Evolutionary conservation across 2,113 vertebrate species (phyloP).

Genomic region (Zootoca vivipara): DNA sequence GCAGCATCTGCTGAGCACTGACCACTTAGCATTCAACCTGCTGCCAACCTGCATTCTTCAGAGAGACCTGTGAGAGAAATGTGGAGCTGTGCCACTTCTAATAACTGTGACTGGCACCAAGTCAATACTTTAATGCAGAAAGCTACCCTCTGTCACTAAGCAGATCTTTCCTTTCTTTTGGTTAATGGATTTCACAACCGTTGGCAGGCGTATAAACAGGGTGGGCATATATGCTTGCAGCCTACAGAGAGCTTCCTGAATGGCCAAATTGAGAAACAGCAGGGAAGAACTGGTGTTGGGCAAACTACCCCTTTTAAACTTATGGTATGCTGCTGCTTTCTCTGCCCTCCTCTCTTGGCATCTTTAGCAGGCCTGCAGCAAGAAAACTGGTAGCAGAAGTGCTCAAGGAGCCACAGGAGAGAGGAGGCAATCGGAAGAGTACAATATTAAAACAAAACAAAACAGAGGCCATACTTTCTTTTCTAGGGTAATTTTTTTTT

Average conservation of each 20-base stretch:
- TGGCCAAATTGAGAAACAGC: not conserved
- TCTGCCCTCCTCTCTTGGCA: not conserved
- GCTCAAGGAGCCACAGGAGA: not conserved
- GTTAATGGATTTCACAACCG: constrained; percentile 68
- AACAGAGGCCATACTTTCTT: not conserved
- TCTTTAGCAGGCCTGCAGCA: not conserved
- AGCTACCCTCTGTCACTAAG: constrained; percentile 69
- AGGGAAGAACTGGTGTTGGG: constrained; percentile 8
- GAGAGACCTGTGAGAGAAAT: constrained; percentile 60
- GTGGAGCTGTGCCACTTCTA: constrained; percentile 72
- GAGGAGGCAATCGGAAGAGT: not conserved
- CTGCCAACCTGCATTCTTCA: constrained; percentile 71
- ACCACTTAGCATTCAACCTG: constrained; percentile 74
- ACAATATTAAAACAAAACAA: not conserved
- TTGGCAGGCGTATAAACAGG: constrained; percentile 52
- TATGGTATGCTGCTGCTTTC: not conserved
- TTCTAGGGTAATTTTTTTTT: too few species aligned
- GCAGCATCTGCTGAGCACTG: constrained; percentile 68
- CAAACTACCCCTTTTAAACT: not conserved
- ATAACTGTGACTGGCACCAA: constrained; percentile 74
- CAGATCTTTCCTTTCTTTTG: constrained; percentile 68
- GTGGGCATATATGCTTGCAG: constrained; percentile 36
- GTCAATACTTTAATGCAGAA: constrained; percentile 72
- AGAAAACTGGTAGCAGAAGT: not conserved
- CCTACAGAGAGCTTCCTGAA: constrained; percentile 35